Evolutionary conservation across 2,888 invertebrate genomes (phyloP).

Genomic region (Perithous albicinctus): DNA sequence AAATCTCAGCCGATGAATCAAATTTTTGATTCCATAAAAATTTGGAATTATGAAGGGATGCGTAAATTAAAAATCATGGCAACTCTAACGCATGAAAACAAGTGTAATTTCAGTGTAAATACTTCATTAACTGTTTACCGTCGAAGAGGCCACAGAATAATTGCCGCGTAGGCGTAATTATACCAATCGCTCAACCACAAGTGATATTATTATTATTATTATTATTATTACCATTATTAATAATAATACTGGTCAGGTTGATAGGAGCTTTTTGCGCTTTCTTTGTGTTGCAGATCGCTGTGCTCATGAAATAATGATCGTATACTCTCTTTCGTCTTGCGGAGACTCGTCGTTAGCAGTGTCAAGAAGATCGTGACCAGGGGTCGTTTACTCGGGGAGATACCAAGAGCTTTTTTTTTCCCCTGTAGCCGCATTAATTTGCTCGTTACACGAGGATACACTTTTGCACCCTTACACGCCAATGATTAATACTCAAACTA

Average conservation of each 20-base stretch:
- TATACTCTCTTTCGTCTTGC: slow-evolving; percentile 7
- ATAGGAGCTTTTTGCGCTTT: not conserved
- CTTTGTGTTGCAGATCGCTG: not conserved
- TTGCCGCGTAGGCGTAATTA: not conserved
- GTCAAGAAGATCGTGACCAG: slow-evolving; percentile 53
- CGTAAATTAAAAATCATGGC: not conserved
- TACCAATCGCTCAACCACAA: not conserved
- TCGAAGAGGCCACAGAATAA: not conserved
- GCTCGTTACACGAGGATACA: slow-evolving; percentile 51
- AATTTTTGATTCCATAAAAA: too few relatives aligned
- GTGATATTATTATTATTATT: not conserved
- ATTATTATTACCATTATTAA: slow-evolving; percentile 15
- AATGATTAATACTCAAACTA: not conserved
- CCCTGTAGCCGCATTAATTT: not conserved
- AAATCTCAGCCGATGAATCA: too few relatives aligned
- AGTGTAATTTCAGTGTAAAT: not conserved
- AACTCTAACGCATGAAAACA: not conserved
- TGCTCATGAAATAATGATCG: slow-evolving; percentile 8
- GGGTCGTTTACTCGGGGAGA: slow-evolving; percentile 34
- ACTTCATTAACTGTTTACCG: not conserved
- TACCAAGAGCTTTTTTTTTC: slow-evolving; percentile 13
- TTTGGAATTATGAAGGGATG: not conserved
- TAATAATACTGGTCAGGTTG: not conserved
- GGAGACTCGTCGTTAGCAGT: not conserved
- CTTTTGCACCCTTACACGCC: slow-evolving; percentile 53